phyloP scores from a whole-genome alignment of 2,888 invertebrate genomes.

The Pogonocherus hispidulus region DNA sequence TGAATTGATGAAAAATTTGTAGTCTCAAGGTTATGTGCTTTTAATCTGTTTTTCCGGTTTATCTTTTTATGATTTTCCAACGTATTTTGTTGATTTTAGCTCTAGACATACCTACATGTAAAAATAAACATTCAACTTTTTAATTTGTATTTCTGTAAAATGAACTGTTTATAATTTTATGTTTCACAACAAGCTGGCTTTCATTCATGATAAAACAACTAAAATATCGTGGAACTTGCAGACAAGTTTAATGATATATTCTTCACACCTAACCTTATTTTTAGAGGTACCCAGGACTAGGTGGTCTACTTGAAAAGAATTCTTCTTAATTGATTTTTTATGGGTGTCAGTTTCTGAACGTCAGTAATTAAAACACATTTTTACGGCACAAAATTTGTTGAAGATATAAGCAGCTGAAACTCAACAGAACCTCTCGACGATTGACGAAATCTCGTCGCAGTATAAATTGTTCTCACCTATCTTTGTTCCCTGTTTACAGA shows the following conservation, averaged over 20 bases:
- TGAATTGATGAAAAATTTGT: no score
- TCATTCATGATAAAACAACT: not conserved
- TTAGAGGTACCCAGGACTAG: constrained; percentile 1
- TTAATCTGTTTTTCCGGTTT: no score
- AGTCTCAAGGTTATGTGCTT: no score
- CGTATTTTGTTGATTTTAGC: no score
- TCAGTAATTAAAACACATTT: constrained; percentile 20
- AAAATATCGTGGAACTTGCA: not conserved
- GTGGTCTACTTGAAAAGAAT: constrained; percentile 12
- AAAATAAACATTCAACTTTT: no score
- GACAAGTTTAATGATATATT: not conserved
- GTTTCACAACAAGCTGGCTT: not conserved
- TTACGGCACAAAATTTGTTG: constrained; percentile 22
- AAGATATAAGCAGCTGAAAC: constrained; percentile 22
- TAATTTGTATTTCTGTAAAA: no score
- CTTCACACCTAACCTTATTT: constrained; percentile 11
- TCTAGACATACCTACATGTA: no score
- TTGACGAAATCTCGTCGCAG: constrained; percentile 3
- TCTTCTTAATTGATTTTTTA: constrained; percentile 16
- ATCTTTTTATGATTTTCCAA: no score
- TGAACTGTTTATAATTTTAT: no score
- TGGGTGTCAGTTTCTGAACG: constrained; percentile 10
- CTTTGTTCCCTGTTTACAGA: constrained; percentile 1
- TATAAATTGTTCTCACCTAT: constrained; percentile 9
- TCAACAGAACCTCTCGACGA: constrained; percentile 12